Evolutionary conservation across 2,888 invertebrate genomes (phyloP), one percentile per base, ranked within the genome.

Genomic region (Minunthozetes semirufus): DNA sequence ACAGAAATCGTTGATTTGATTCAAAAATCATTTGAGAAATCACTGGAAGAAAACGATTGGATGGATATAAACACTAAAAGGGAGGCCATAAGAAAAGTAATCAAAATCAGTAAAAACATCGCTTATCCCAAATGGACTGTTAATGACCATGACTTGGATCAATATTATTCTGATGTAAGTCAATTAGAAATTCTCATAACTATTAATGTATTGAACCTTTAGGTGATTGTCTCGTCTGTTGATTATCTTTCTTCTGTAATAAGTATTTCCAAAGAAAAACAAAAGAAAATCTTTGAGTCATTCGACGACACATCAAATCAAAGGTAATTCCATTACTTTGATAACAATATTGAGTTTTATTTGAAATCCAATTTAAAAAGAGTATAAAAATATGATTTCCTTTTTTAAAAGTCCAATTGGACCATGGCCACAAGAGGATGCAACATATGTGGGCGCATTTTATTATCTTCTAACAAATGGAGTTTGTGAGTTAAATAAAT

Each of bases 41-140:
- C 82, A 0, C 77, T 83, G 9, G 77, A 79, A 25, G 80, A 81
- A 46, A 81, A 80, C 68, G 80, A 84, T 56, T 85, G 85, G 85
- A 83, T 85, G 81, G 85, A 82, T 66, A 79, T 80, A 27, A 81
- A 82, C 63, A 85, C 85, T 0, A 83, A 82, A 76, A 80, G 80
- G n/a, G 83, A 83, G 29, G 85, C 85, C 22, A 82, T 81, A 72
- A 82, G 84, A 77, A 85, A 85, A 84, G 83, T 84, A 11, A 80
- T 82, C 63, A 81, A 82, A n/a, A 85, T 85, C 80, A 81, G 81
- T 72, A 82, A 83, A 77, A 84, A 85, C 78, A 84, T 85, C 74
- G 85, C 85, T n/a, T 85, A 84, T 77, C 85, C 85, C 8, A 83
- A 84, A 70, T 84, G 82, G 78, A 81, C 85, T 38, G 76, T 81